A percentile compares a stretch with the other conserved stretches of the same genome.
These are phyloP conservation scores for Torymus texanus DNA, from an alignment of 2,888 invertebrate genomes.

Conservation along the genomic window DNA sequence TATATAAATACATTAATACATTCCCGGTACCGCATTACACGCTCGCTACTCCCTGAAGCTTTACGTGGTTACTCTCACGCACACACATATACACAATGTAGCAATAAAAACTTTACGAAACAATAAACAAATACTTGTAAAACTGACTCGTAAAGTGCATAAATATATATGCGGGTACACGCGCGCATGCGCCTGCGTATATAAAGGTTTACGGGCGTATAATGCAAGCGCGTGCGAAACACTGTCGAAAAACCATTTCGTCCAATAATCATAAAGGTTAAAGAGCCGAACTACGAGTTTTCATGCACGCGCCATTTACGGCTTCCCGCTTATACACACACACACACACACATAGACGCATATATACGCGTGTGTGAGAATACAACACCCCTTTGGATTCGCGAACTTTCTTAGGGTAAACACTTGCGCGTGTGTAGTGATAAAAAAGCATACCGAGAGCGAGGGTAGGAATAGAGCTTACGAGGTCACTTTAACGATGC, in stretches of 20 bases:
- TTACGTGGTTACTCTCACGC: no score
- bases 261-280: conserved; percentile 49
- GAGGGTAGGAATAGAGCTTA: conserved; percentile 27
- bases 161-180: not conserved
- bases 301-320: conserved; percentile 36
- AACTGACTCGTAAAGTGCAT: conserved; percentile 26
- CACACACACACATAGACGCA: conserved; percentile 45
- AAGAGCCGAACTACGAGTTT: conserved; percentile 41
- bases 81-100: no score
- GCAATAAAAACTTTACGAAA: no score
- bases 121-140: conserved; percentile 37
- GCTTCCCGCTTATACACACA: not conserved
- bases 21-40: no score
- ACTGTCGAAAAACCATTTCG: conserved; percentile 31
- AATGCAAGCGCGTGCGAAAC: not conserved
- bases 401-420: no score
- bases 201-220: not conserved
- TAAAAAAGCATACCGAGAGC: conserved; percentile 58
- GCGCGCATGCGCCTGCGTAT: no score
- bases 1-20: no score
- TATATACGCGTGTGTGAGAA: no score
- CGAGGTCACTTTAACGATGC: conserved; percentile 66
- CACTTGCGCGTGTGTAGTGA: conserved; percentile 1
- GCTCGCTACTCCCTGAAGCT: no score
- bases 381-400: no score